Evolutionary conservation across 2,888 invertebrate species (phyloP), one percentile per base, ranked within the genome.

Genomic region (Conus canariensis): DNA sequence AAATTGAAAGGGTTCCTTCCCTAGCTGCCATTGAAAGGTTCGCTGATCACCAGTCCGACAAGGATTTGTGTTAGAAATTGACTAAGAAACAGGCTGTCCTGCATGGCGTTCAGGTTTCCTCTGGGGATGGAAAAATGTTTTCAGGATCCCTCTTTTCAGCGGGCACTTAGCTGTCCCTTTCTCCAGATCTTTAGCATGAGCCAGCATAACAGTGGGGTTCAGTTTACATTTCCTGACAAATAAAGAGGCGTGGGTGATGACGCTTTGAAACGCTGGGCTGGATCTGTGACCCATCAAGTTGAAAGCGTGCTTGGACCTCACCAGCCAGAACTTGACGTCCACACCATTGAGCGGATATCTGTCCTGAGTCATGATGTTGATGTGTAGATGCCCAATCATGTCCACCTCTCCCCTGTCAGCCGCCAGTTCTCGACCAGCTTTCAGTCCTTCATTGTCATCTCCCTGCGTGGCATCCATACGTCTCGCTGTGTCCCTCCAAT

Each of bases 1-100:
- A 91, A 88, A 59, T 91, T 88, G 60, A 80, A 90, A 4, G 90
- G 88, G 16, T 90, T 91, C 5, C 56, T 58, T 1, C 22, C 80
- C 59, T 90, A 88, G 10, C 25, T 19, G 0, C 91, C 91, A 45
- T 90, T 90, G 30, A 88, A 80, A 4, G 90, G 2, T 0, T 64
- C 70, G 14, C 74, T 64, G 9, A n/a, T 58, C 10, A 90, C 70
- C 4, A 90, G 8, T 22, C 89, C 85, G 8, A 89, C 60, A 19
- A 91, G 56, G 6, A 91, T 45, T 3, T 58, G 19, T 8, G n/a
- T 87, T 30, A 85, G 90, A 9, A 58, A 30, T 59, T 88, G 83
- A 16, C 64, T 64, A 0, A 64, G 16, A 64, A 88, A 64, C 64
- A 83, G n/a, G 58, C 86, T 88, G 16, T 85, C 85, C 70, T 82